A percentile compares a stretch with the other conserved stretches of the same genome.
These are phyloP conservation scores for Machimus atricapillus DNA, from an alignment of 2,888 invertebrate genomes.

Conservation along the genomic window DNA sequence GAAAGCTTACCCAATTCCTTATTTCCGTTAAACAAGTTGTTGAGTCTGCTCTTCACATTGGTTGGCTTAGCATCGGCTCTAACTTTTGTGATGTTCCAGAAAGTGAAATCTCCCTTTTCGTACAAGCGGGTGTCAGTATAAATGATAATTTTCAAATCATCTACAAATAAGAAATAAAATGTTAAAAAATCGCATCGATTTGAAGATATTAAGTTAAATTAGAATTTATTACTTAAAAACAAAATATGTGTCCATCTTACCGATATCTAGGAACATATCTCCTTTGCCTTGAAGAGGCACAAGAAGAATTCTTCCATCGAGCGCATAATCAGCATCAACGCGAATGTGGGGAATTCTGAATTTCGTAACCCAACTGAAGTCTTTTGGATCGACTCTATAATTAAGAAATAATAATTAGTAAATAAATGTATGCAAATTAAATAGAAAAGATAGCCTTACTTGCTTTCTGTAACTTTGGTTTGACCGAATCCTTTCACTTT, in stretches of 20 bases:
- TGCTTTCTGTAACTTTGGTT: conserved; percentile 69
- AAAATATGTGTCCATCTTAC: neutral
- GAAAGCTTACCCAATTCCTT: conserved; percentile 68
- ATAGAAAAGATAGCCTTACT: conserved; percentile 62
- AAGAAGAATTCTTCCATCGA: conserved; percentile 71
- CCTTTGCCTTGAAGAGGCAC: conserved; percentile 73
- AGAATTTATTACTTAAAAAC: no score
- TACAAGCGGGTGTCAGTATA: conserved; percentile 70
- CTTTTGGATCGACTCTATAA: conserved; percentile 70
- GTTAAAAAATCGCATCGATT: conserved; percentile 46
- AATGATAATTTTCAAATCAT: conserved; percentile 70
- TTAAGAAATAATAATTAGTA: conserved; percentile 49
- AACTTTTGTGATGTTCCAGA: conserved; percentile 72
- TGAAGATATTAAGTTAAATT: neutral
- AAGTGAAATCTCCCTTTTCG: conserved; percentile 69
- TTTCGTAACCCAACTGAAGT: conserved; percentile 73
- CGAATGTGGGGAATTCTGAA: conserved; percentile 70
- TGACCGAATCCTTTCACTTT: conserved; percentile 71
- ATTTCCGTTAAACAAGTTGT: conserved; percentile 75
- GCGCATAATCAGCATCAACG: conserved; percentile 73
- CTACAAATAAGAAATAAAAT: conserved; percentile 59
- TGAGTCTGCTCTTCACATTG: conserved; percentile 70
- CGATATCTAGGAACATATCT: conserved; percentile 50
- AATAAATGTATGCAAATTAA: neutral
- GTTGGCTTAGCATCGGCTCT: conserved; percentile 71